Evolutionary conservation across 2,113 vertebrate species (phyloP), one percentile per base, ranked within the genome.

Genomic region (Mustelus asterias): DNA sequence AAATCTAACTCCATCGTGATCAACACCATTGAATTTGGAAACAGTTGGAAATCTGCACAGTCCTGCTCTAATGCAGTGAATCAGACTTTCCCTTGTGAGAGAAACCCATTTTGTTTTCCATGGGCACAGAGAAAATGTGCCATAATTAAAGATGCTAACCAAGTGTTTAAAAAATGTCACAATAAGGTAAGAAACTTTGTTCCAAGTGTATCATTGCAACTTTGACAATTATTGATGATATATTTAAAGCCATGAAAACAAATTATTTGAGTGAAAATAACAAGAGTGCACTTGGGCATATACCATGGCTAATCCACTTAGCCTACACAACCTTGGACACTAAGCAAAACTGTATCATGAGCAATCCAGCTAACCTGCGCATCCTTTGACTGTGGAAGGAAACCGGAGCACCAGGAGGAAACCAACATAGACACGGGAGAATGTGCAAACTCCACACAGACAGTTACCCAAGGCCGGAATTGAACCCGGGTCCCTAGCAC

Each of bases 71-170:
- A 98, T 70, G 97, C 97, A 63, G 97, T 96, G 16, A 67, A 96
- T 0, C 98, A 98, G 63, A 96, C 96, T 63, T 98, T 98, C 96
- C 98, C 98, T 0, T 99, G 98, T 95, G 97, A 98, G 95, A 97
- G 96, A 0, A 97, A 98, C 96, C 98, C 98, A 2, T 98, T 98
- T 96, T 99, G 98, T 95, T 97, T 97, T 60, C 96, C 97, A 44
- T 98, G 98, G 98, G 98, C 98, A 1, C 96, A 98, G 95, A 97
- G 97, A 37, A 98, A 98, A 96, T 98, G 98, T 89, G 97, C 97
- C 97, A 98, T 98, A 96, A 96, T 99, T 41, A 97, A 18, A 37
- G 63, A 67, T 65, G 33, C 33, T 65, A 76, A 54, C 96, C 97
- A 44, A 97, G 97, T 96, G 7, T 99, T 99, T 96, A 97, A 96